Base-by-base conservation (phyloP, 1,140 invertebrate species). In the Rhagoletis pomonella region DNA sequence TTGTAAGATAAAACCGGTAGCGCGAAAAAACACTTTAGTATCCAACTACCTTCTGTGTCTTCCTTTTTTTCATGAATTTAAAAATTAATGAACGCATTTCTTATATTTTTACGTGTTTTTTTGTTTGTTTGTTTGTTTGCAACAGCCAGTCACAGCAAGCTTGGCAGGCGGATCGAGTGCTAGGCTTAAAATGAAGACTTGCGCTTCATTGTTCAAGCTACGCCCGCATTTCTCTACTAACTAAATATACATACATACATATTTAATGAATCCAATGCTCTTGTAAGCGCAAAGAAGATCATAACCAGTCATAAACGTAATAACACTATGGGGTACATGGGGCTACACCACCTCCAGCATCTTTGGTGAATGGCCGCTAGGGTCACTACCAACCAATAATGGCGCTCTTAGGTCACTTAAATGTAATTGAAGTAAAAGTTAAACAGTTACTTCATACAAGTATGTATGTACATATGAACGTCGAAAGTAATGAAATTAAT, bases 261-360 rank as follows among this genome's bases (percentile, higher is more conserved):
- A 69, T 69, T 69, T 69, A 69, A 69, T 44, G 67, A 14, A 4
- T 4, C 9, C 67, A 39, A 19, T 9, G 9, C 9, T 44, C 39
- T 10, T 44, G 67, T 69, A 17, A 6, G 44, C 42, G 39, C 67
- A 10, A 44, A 14, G 14, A 69, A 6, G 42, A 69, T 14, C 67
- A 69, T 44, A 69, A 69, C 5, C 29, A 69, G 44, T 44, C 67
- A 69, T 69, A 73, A 73, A 12, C 12, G 67, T 47, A 73, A 73
- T 73, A 47, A 44, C 44, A 73, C 39, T 5, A 39, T 7, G 9
- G 10, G 65, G 10, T 42, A 44, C 65, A 44, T 29, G 29, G 29
- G 29, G 3, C 65, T 42, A 47, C 4, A 14, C 1, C 0, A 39
- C 29, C 64, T 39, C 64, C 0, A 9, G 29, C 39, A 0, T 67